Evolutionary conservation across 2,113 vertebrate genomes (phyloP).

Genomic region (Planiliza haematocheilus): DNA sequence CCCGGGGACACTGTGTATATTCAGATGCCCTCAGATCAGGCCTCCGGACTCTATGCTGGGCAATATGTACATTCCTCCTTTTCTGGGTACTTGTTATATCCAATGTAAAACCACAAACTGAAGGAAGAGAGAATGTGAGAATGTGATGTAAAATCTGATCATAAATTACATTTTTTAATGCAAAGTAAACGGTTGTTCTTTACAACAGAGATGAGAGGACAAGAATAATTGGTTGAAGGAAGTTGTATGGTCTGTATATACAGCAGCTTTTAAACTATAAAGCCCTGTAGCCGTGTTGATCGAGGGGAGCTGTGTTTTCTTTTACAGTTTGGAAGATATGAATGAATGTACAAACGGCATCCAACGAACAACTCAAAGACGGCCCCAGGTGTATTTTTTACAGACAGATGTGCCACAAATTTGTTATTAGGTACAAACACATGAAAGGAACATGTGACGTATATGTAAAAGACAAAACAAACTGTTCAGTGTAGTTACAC

Average conservation of each 20-base stretch:
- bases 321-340: slow-evolving; percentile 22
- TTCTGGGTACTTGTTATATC: slow-evolving; percentile 99
- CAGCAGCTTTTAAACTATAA: slow-evolving; percentile 31
- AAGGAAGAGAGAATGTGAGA: slow-evolving; percentile 10
- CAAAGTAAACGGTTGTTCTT: slow-evolving; percentile 31
- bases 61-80: slow-evolving; percentile 98
- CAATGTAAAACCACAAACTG: slow-evolving; percentile 86
- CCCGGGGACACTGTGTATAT: slow-evolving; percentile 93
- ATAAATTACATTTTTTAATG: slow-evolving; percentile 32
- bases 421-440: slow-evolving; percentile 15
- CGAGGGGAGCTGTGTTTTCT: slow-evolving; percentile 16
- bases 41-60: slow-evolving; percentile 95
- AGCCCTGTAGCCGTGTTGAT: slow-evolving; percentile 14
- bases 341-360: slow-evolving; percentile 27
- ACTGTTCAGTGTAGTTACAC: not conserved
- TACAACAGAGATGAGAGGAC: slow-evolving; percentile 17
- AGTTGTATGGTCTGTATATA: slow-evolving; percentile 24
- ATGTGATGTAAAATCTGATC: slow-evolving; percentile 28
- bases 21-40: slow-evolving; percentile 97
- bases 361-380: slow-evolving; percentile 24
- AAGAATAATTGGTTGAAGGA: slow-evolving; percentile 8
- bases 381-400: slow-evolving; percentile 19
- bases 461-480: slow-evolving; percentile 25
- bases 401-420: not conserved
- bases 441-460: slow-evolving; percentile 12